phyloP scores from a whole-genome alignment of 1,140 invertebrate species.

The Ceratosolen solmsi region DNA sequence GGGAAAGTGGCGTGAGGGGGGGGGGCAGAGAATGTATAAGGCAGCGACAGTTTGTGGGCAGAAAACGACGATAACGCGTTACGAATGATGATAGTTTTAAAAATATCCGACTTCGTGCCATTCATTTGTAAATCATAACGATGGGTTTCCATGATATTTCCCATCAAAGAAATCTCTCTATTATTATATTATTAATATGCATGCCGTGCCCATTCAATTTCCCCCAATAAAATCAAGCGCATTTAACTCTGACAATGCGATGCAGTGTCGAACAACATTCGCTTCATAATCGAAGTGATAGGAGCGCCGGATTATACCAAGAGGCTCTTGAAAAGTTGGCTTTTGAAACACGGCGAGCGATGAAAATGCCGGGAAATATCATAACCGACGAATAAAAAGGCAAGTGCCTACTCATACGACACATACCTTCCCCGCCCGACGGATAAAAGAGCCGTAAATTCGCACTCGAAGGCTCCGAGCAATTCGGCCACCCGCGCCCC shows the following conservation, averaged over 20 bases:
- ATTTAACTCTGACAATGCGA: too few species aligned
- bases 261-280: too few species aligned
- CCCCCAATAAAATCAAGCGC: too few species aligned
- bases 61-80: constrained; percentile 26
- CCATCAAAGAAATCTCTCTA: too few species aligned
- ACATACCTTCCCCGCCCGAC: not conserved
- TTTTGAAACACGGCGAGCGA: too few species aligned
- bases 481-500: constrained; percentile 18
- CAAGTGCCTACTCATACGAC: too few species aligned
- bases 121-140: not conserved
- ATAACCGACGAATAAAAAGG: too few species aligned
- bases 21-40: constrained; percentile 24
- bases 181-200: too few species aligned
- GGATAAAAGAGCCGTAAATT: constrained; percentile 41
- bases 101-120: not conserved
- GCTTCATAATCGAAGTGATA: not conserved
- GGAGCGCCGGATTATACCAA: not conserved
- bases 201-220: too few species aligned
- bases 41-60: constrained; percentile 34
- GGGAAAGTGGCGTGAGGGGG: not conserved
- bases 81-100: constrained; percentile 4
- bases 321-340: too few species aligned
- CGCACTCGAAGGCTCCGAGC: not conserved
- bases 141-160: not conserved
- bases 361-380: too few species aligned